Percentiles rank a stretch among this genome's conserved stretches.
These are phyloP conservation scores for Euspilapteryx auroguttella DNA, from an alignment of 2,888 invertebrate genomes.

Conservation along the genomic window DNA sequence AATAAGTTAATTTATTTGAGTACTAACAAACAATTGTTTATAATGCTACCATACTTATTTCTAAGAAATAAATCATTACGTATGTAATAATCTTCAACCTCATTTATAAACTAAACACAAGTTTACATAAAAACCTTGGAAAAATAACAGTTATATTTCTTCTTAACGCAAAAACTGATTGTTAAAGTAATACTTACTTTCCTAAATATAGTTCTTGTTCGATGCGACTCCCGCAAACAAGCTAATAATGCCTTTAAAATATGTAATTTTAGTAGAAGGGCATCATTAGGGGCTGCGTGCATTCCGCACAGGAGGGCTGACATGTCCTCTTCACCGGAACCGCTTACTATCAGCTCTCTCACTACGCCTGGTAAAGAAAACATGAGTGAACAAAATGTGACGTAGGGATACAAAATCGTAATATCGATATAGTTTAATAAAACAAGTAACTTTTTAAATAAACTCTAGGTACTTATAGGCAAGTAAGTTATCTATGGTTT, in stretches of 20 bases:
- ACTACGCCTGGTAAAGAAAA: constrained; percentile 66
- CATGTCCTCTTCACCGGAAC: constrained; percentile 97
- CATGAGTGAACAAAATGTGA: neutral
- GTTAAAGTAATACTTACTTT: constrained; percentile 60
- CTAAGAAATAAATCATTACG: too few species aligned
- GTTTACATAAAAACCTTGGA: too few species aligned
- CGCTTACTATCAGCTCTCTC: constrained; percentile 84
- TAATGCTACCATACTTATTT: too few species aligned
- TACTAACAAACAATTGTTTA: too few species aligned
- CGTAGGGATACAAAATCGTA: neutral
- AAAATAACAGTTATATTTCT: neutral
- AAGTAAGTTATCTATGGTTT: too few species aligned
- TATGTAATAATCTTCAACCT: too few species aligned
- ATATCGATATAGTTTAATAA: too few species aligned
- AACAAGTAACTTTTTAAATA: too few species aligned
- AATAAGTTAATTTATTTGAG: too few species aligned
- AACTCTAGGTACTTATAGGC: too few species aligned
- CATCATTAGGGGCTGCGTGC: constrained; percentile 84
- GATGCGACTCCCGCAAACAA: constrained; percentile 93
- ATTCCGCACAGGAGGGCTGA: constrained; percentile 87
- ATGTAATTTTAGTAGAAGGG: constrained; percentile 84
- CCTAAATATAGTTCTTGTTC: constrained; percentile 94
- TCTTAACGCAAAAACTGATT: neutral
- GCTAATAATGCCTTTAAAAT: constrained; percentile 86
- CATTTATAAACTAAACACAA: too few species aligned